phyloP scores from a whole-genome alignment of 64 coral and sea anemone species.

The Stylophora pistillata region DNA sequence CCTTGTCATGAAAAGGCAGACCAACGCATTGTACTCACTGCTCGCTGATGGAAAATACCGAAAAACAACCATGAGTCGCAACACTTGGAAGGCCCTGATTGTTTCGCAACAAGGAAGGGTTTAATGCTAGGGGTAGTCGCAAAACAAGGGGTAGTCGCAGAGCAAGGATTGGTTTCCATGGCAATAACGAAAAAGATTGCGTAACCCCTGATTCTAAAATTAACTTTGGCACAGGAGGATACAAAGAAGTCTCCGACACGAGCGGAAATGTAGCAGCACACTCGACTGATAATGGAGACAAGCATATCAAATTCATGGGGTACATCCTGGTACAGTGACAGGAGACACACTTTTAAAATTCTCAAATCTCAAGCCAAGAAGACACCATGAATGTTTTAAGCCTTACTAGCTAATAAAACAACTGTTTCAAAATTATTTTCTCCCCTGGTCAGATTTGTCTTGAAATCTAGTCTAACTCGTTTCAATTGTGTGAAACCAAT shows the following conservation, averaged over 20 bases:
- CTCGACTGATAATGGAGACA: background rate
- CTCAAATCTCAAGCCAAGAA: too few species aligned
- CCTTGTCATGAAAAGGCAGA: background rate
- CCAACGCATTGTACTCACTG: background rate
- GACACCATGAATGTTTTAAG: too few species aligned
- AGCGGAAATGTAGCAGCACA: background rate
- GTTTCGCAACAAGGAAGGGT: too few species aligned
- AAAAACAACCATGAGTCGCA: background rate
- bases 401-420: too few species aligned
- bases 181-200: too few species aligned
- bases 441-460: too few species aligned
- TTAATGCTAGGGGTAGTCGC: background rate
- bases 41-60: constrained; percentile 1
- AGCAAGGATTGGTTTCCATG: too few species aligned
- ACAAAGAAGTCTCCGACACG: background rate
- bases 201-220: background rate
- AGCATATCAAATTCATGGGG: background rate
- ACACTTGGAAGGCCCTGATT: background rate
- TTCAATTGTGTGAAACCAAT: too few species aligned
- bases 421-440: too few species aligned
- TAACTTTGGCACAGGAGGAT: background rate
- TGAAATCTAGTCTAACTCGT: too few species aligned
- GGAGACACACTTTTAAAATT: too few species aligned
- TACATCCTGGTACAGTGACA: background rate
- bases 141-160: background rate